phyloP scores from a whole-genome alignment of 2,888 invertebrate genomes.

The Thumatha senex region DNA sequence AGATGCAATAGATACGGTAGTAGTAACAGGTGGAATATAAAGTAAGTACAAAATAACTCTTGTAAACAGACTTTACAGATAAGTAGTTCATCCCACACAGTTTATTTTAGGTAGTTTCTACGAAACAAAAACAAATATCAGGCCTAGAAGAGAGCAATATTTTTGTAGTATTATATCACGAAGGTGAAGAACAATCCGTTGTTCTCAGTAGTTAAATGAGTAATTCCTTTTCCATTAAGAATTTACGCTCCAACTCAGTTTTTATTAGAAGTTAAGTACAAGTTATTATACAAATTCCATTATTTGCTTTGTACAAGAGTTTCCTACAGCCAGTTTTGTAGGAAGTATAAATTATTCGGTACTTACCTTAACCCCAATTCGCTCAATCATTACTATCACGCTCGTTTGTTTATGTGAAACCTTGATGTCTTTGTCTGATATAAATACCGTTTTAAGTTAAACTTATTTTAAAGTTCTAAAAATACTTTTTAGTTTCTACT shows the following conservation, averaged over 20 bases:
- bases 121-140: too few relatives aligned
- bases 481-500: not conserved
- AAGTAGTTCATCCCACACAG: too few relatives aligned
- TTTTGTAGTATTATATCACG: too few relatives aligned
- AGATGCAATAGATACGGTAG: too few relatives aligned
- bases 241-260: not conserved
- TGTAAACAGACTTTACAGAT: too few relatives aligned
- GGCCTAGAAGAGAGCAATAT: too few relatives aligned
- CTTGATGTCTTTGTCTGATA: constrained; percentile 41
- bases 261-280: not conserved
- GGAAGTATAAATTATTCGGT: constrained; percentile 51
- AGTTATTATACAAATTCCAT: constrained; percentile 20
- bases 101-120: too few relatives aligned
- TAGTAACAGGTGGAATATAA: too few relatives aligned
- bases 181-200: too few relatives aligned
- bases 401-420: constrained; percentile 46
- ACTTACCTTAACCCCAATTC: constrained; percentile 69
- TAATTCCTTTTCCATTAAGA: not conserved
- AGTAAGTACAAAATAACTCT: too few relatives aligned
- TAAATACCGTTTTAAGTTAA: not conserved
- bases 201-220: not conserved
- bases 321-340: constrained; percentile 44
- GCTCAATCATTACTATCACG: constrained; percentile 52
- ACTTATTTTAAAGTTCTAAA: not conserved
- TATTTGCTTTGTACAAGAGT: constrained; percentile 20